Conservation (phyloP, 1,140 invertebrate genomes). For the Bombus impatiens region DNA sequence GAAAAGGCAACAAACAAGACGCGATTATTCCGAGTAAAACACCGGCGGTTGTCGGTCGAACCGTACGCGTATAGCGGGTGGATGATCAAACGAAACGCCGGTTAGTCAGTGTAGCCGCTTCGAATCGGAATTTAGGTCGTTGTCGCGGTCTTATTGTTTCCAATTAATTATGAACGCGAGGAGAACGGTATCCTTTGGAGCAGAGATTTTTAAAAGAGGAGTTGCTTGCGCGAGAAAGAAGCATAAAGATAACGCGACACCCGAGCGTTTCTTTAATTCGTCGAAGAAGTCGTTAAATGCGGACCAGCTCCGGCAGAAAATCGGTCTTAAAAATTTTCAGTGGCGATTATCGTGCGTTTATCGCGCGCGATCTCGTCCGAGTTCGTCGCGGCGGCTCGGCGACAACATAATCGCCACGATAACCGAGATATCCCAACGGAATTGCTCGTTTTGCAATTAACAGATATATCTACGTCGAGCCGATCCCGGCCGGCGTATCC, state of each 20-base stretch:
- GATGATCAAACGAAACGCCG: neutral
- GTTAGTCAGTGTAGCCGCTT: neutral
- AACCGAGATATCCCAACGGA: slow-evolving; percentile 32
- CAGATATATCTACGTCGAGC: slow-evolving; percentile 10
- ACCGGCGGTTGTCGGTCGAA: too few relatives aligned
- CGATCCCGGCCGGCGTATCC: neutral
- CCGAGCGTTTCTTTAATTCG: slow-evolving; percentile 60
- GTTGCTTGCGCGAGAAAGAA: slow-evolving; percentile 8
- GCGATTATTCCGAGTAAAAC: neutral
- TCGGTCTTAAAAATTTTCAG: slow-evolving; percentile 60
- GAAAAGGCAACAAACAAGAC: too few relatives aligned
- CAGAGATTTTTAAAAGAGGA: neutral
- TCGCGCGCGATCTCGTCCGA: slow-evolving; percentile 60
- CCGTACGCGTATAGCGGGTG: neutral
- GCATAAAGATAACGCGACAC: slow-evolving; percentile 52
- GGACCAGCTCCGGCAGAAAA: slow-evolving; percentile 28
- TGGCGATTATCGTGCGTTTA: slow-evolving; percentile 57
- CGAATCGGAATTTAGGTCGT: neutral
- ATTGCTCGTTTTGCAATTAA: slow-evolving; percentile 53
- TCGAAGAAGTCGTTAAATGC: slow-evolving; percentile 55
- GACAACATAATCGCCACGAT: slow-evolving; percentile 60
- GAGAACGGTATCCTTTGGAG: neutral
- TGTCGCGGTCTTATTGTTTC: slow-evolving; percentile 6
- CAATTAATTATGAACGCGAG: slow-evolving; percentile 18
- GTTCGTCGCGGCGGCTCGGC: slow-evolving; percentile 36